Base-by-base conservation (phyloP, 2,113 vertebrate species). In the Oxyruncus cristatus region DNA sequence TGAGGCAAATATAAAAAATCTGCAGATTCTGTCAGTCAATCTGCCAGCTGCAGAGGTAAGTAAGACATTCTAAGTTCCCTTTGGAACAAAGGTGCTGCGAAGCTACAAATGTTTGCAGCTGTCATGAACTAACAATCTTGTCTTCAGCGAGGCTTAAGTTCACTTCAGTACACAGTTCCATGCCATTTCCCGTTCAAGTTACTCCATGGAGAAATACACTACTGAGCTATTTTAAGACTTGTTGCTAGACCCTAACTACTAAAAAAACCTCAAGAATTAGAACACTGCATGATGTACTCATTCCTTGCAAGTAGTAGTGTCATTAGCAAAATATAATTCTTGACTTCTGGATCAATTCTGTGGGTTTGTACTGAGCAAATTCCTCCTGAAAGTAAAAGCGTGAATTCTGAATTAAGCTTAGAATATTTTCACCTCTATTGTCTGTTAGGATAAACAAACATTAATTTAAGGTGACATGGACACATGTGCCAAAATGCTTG, bases 401-500 rank as follows among this genome's bases (percentile, higher is more conserved):
- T 8, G 10, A 65, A 63, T 92, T 93, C 37, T 61, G 24, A 91
- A 58, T 59, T 76, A 62, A 77, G 3, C 22, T 86, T 79, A 65
- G 23, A 95, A 28, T 91, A 82, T 83, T 79, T 46, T 49, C 32
- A n/a, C 5, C 16, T 70, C 85, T 76, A 42, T 93, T 94, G 16
- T 95, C 90, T 95, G 30, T 71, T 89, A 75, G n/a, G 73, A 89
- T 83, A 89, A 92, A 88, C 77, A 91, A 82, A 32, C 3, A 88
- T 92, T 90, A 70, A 79, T 95, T 97, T 96, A 97, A 94, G 26
- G 76, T 92, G 96, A 70, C 9, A 18, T 12, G 13, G 30, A 46
- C 75, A 28, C 28, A 63, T 71, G 44, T 92, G 88, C 76, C 93
- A 97, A 95, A 68, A 33, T 88, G 83, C 49, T 35, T 88, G 67